Evolutionary conservation across 2,113 vertebrate species (phyloP).

Genomic region (Microtus ochrogaster): DNA sequence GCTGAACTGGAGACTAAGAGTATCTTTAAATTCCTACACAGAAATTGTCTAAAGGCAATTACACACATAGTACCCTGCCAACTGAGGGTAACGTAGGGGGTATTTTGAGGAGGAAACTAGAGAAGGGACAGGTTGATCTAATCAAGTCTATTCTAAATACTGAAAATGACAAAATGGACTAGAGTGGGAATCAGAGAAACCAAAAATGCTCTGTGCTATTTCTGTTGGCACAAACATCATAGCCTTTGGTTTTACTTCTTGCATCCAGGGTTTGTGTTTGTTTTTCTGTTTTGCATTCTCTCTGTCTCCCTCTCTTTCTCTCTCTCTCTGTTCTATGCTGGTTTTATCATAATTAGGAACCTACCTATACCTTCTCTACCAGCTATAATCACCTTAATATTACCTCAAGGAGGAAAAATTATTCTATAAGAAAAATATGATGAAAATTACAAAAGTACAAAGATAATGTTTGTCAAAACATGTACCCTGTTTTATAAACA

Average conservation of each 20-base stretch:
- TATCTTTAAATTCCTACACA: constrained; percentile 25
- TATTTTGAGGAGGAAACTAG: constrained; percentile 51
- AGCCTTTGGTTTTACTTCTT: neutral
- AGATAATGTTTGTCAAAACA: neutral
- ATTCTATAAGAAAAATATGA: neutral
- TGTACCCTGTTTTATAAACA: neutral
- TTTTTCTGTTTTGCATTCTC: neutral
- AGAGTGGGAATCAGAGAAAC: neutral
- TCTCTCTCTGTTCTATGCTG: neutral
- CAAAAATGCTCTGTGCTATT: neutral
- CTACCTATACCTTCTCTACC: neutral
- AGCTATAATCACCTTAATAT: constrained; percentile 23
- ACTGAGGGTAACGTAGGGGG: neutral
- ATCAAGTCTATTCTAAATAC: neutral
- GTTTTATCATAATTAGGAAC: neutral
- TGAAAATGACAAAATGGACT: neutral
- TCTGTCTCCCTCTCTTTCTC: too few species aligned
- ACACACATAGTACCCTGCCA: neutral
- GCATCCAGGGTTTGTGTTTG: neutral
- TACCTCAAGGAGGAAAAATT: neutral
- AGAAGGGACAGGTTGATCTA: neutral
- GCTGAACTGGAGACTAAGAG: constrained; percentile 27
- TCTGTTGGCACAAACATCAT: neutral
- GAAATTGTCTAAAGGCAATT: neutral
- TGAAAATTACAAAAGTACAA: neutral